A percentile compares a stretch with the other conserved stretches of the same genome.
Conservation (phyloP, 2,113 vertebrate genomes). For the Dolichotis patagonum region DNA sequence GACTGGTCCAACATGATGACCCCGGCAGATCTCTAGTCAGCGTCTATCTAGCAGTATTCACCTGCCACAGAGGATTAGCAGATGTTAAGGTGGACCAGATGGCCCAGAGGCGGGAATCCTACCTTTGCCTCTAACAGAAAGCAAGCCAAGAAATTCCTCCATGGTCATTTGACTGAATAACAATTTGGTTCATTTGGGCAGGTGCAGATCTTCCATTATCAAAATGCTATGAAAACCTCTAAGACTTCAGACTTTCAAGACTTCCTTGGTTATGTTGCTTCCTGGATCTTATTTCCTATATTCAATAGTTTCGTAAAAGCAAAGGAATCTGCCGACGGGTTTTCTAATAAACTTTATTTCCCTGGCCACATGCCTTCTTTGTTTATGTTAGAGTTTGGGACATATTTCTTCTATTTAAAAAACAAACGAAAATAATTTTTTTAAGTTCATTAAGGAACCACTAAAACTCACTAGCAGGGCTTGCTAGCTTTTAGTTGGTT, state of each 20-base stretch:
- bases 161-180: neutral
- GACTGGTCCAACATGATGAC: neutral
- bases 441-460: neutral
- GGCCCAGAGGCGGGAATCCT: neutral
- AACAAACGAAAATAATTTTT: neutral
- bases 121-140: neutral
- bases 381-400: constrained; percentile 19
- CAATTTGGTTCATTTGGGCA: constrained; percentile 20
- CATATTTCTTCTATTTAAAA: neutral
- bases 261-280: neutral
- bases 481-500: neutral
- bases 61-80: neutral
- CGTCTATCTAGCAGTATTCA: neutral
- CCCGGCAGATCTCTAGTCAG: neutral
- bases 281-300: neutral
- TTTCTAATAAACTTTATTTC: constrained; percentile 76
- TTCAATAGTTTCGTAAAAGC: constrained; percentile 28
- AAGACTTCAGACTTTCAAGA: neutral
- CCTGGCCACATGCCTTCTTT: constrained; percentile 55
- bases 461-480: neutral
- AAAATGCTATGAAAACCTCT: neutral
- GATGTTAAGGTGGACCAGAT: neutral
- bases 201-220: constrained; percentile 20
- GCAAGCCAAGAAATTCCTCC: neutral
- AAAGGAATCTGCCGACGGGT: neutral